Evolutionary conservation across 2,888 invertebrate species (phyloP).

Genomic region (Pasiphila rectangulata): DNA sequence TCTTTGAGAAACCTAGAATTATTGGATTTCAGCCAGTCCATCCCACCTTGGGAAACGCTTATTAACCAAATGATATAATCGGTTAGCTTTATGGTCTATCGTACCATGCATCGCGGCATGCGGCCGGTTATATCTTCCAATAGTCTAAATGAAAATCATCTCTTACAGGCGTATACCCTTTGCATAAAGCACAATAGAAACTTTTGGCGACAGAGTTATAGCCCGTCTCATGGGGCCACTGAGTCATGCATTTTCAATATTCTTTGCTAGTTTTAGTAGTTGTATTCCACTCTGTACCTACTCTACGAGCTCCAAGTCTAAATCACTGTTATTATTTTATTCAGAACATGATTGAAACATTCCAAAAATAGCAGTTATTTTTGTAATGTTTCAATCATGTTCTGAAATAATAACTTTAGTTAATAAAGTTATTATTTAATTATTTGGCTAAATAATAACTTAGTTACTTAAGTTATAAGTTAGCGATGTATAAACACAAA

Average conservation of each 20-base stretch:
- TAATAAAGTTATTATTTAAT: no score
- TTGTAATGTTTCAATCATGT: no score
- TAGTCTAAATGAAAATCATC: not conserved
- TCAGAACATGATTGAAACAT: slow-evolving; percentile 13
- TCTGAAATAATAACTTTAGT: no score
- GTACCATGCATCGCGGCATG: no score
- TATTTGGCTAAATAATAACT: no score
- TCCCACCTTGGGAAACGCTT: no score
- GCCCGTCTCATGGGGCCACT: slow-evolving; percentile 7
- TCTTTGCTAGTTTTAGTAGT: slow-evolving; percentile 37
- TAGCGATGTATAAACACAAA: not conserved
- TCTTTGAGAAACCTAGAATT: no score
- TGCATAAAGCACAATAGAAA: slow-evolving; percentile 6
- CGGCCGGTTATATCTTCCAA: not conserved
- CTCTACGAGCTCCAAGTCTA: slow-evolving; percentile 18
- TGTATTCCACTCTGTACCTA: slow-evolving; percentile 28
- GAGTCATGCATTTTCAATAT: slow-evolving; percentile 48
- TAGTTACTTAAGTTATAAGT: no score
- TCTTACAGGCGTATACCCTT: not conserved
- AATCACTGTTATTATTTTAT: slow-evolving; percentile 24
- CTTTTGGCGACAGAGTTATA: slow-evolving; percentile 14
- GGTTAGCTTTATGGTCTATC: no score
- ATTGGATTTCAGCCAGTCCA: no score
- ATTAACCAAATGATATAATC: no score
- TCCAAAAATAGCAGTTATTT: no score